Percentiles rank a stretch among this genome's conserved stretches.
Evolutionary conservation across 2,888 invertebrate genomes (phyloP).

Genomic region (Euplexia lucipara): DNA sequence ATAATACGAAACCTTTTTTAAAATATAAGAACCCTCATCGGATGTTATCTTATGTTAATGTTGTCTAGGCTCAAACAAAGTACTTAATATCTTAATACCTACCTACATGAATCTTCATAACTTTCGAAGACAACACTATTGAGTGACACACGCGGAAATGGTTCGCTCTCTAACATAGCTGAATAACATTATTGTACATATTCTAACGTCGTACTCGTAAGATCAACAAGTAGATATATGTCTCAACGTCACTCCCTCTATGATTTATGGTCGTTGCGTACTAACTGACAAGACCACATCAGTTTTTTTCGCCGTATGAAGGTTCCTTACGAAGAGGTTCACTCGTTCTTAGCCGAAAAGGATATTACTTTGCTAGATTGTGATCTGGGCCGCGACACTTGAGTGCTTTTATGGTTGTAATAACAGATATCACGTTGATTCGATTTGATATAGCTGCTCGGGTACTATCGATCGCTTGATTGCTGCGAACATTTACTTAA

Average conservation of each 20-base stretch:
- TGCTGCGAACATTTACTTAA: constrained; percentile 35
- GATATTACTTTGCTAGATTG: constrained; percentile 85
- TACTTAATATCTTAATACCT: too few relatives aligned
- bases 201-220: constrained; percentile 46
- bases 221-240: constrained; percentile 76
- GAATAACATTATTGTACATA: constrained; percentile 55
- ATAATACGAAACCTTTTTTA: too few relatives aligned
- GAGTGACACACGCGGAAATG: constrained; percentile 52
- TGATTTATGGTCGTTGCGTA: constrained; percentile 77
- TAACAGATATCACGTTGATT: constrained; percentile 55
- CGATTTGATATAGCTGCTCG: constrained; percentile 44
- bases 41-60: too few relatives aligned
- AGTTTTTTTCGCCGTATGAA: constrained; percentile 74
- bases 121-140: constrained; percentile 28
- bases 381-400: constrained; percentile 73
- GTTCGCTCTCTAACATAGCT: constrained; percentile 33
- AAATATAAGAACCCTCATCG: too few relatives aligned
- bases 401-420: constrained; percentile 64
- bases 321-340: constrained; percentile 68
- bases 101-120: constrained; percentile 12
- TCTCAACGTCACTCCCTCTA: constrained; percentile 66
- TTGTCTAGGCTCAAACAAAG: too few relatives aligned
- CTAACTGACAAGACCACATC: constrained; percentile 67
- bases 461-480: constrained; percentile 32
- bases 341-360: constrained; percentile 75